Evolutionary conservation across 2,888 invertebrate genomes (phyloP).

Genomic region (Limnephilus lunatus): DNA sequence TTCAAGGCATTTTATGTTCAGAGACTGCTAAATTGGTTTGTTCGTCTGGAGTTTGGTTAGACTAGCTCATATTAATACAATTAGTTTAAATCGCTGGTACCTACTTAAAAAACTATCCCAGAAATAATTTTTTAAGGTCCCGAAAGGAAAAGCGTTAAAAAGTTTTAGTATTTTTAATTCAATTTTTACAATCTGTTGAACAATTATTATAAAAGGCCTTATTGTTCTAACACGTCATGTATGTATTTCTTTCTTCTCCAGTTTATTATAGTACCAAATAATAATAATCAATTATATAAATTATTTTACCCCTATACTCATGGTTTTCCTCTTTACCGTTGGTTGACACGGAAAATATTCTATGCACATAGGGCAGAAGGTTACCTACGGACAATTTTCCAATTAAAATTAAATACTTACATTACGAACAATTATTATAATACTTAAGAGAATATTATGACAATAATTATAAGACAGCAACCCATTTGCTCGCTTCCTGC

Average conservation of each 20-base stretch:
- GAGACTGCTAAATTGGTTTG: background rate
- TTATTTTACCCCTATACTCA: background rate
- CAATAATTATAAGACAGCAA: background rate
- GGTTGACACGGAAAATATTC: background rate
- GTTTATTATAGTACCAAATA: no score
- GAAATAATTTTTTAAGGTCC: no score
- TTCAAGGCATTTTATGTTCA: background rate
- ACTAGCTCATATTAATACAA: background rate
- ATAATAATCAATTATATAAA: background rate
- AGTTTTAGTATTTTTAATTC: no score
- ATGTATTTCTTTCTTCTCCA: no score
- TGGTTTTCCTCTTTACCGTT: background rate
- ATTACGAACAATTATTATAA: background rate
- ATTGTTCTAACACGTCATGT: no score
- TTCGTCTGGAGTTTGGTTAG: background rate
- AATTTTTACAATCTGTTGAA: no score
- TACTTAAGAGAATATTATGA: background rate
- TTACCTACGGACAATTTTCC: background rate
- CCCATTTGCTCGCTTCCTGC: no score
- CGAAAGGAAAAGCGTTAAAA: no score
- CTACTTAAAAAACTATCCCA: no score
- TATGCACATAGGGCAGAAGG: background rate
- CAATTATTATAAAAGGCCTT: no score
- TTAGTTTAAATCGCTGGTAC: no score
- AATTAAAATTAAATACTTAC: background rate